These are phyloP conservation scores for Bubo blakistoni DNA, from an alignment of 2,113 vertebrate species.

Conservation along the genomic window DNA sequence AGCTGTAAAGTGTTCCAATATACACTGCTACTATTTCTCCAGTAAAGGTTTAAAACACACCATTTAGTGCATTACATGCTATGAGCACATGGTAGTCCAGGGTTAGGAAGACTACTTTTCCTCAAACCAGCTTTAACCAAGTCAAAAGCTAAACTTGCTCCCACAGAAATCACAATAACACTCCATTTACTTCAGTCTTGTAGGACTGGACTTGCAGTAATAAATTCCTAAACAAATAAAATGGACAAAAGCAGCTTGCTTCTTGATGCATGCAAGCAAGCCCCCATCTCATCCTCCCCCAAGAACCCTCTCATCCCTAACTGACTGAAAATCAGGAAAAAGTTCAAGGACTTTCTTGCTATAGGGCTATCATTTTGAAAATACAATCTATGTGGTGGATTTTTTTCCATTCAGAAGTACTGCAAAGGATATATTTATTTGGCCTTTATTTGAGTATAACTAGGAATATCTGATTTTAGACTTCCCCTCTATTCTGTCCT, in stretches of 20 bases:
- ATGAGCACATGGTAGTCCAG: neutral
- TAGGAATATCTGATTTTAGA: neutral
- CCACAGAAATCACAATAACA: neutral
- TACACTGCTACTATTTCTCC: neutral
- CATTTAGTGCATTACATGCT: neutral
- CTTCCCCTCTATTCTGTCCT: neutral
- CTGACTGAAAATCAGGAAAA: neutral
- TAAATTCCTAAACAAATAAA: neutral
- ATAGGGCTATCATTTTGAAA: neutral
- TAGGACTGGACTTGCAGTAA: neutral
- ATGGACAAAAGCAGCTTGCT: neutral
- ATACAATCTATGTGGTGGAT: neutral
- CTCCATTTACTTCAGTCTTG: neutral
- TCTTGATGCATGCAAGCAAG: neutral
- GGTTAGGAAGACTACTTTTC: neutral
- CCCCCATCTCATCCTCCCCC: neutral
- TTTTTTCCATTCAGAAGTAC: neutral
- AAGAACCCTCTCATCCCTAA: neutral
- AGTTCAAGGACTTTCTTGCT: neutral
- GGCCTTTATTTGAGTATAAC: neutral
- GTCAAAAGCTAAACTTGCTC: neutral
- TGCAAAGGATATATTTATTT: neutral
- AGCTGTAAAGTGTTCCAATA: conserved; percentile 13
- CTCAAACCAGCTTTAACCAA: neutral
- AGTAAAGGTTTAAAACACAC: neutral